Evolutionary conservation across 2,113 vertebrate genomes (phyloP).

Genomic region (Callopanchax toddi): DNA sequence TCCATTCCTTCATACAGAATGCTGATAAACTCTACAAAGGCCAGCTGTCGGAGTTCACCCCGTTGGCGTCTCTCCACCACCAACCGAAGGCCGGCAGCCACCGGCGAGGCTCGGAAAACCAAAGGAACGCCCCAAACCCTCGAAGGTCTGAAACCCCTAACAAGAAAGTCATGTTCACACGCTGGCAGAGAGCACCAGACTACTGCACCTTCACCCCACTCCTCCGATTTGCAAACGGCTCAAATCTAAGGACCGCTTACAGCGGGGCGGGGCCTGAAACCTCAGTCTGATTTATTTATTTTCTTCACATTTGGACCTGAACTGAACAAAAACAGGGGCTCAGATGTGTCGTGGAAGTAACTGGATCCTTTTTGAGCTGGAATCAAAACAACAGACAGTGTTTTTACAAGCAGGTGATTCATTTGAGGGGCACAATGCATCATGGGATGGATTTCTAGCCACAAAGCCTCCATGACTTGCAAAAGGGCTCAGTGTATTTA

Average conservation of each 20-base stretch:
- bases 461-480: background rate
- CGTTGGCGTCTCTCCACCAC: slow-evolving; percentile 82
- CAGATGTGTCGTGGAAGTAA: slow-evolving; percentile 1
- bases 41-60: slow-evolving; percentile 84
- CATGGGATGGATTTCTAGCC: slow-evolving; percentile 16
- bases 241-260: slow-evolving; percentile 58
- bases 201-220: slow-evolving; percentile 83
- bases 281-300: slow-evolving; percentile 75
- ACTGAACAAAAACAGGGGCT: background rate
- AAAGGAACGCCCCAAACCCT: slow-evolving; percentile 66
- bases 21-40: slow-evolving; percentile 79
- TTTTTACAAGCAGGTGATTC: background rate
- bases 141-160: slow-evolving; percentile 80
- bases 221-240: slow-evolving; percentile 76
- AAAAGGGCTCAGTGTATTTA: slow-evolving; percentile 53
- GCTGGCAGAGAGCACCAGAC: slow-evolving; percentile 79
- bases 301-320: slow-evolving; percentile 6
- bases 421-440: slow-evolving; percentile 22
- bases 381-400: background rate
- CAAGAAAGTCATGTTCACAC: slow-evolving; percentile 83
- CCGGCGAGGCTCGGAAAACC: slow-evolving; percentile 74
- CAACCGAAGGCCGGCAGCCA: slow-evolving; percentile 59
- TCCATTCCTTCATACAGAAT: slow-evolving; percentile 72
- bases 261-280: slow-evolving; percentile 82
- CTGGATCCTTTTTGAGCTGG: slow-evolving; percentile 9